Evolutionary conservation across 2,113 vertebrate genomes (phyloP).

Genomic region (Gymnarchus niloticus): DNA sequence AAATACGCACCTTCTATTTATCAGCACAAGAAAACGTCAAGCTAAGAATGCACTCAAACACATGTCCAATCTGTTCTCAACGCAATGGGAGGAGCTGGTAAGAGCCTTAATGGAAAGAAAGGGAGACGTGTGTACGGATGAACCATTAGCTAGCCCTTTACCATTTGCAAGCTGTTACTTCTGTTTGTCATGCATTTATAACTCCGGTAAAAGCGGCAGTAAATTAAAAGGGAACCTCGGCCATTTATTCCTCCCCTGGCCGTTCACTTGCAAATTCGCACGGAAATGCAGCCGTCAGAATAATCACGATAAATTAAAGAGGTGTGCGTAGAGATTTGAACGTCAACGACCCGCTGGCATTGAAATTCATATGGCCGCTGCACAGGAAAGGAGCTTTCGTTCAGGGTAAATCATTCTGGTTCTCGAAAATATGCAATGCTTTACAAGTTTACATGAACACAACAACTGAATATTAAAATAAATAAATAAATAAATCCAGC

Average conservation of each 20-base stretch:
- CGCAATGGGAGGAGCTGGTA: background rate
- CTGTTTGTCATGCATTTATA: background rate
- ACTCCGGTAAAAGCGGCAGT: background rate
- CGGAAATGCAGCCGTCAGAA: background rate
- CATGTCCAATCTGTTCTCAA: background rate
- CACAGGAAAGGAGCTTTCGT: background rate
- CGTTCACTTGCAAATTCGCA: background rate
- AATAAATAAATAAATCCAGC: background rate
- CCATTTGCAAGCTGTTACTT: background rate
- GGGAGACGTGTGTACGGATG: background rate
- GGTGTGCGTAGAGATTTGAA: background rate
- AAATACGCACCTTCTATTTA: background rate
- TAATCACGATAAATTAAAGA: background rate
- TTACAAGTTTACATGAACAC: no score
- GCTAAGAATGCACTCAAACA: background rate
- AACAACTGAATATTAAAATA: background rate
- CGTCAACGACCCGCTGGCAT: background rate
- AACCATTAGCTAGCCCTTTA: constrained; percentile 1
- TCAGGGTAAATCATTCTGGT: background rate
- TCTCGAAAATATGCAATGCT: background rate
- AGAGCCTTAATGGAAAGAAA: constrained; percentile 12
- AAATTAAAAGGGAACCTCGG: background rate
- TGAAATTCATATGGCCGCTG: background rate
- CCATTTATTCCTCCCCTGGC: background rate
- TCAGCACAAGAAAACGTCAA: no score